phyloP scores from a whole-genome alignment of 2,113 vertebrate species.

The Pipa parva region DNA sequence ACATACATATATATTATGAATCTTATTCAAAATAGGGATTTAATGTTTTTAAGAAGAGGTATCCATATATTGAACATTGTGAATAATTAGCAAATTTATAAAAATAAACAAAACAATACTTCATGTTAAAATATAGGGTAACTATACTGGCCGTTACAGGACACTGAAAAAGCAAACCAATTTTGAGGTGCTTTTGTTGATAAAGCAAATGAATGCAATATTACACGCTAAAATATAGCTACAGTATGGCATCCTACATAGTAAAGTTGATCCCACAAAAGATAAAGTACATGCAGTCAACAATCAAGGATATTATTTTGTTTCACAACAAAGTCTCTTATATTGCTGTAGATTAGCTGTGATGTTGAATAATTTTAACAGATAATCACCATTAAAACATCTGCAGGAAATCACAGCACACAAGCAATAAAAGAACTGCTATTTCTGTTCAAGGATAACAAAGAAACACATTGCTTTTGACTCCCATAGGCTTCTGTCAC shows the following conservation, averaged over 20 bases:
- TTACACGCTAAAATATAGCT: background rate
- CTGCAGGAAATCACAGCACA: conserved; percentile 46
- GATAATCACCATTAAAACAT: conserved; percentile 31
- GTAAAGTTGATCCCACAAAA: conserved; percentile 1
- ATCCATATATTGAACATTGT: too few species aligned
- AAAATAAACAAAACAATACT: too few species aligned
- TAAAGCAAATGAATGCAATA: background rate
- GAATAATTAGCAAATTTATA: too few species aligned
- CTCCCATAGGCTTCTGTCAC: conserved; percentile 61
- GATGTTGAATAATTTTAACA: conserved; percentile 39
- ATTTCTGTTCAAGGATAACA: conserved; percentile 48
- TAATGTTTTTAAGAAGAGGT: too few species aligned
- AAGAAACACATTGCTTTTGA: conserved; percentile 51
- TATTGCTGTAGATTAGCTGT: conserved; percentile 26
- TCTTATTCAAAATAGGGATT: too few species aligned
- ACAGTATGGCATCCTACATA: background rate
- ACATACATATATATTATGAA: too few species aligned
- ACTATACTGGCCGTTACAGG: too few species aligned
- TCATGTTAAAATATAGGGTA: too few species aligned
- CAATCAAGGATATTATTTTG: conserved; percentile 19
- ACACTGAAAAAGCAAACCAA: too few species aligned
- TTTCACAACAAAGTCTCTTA: background rate
- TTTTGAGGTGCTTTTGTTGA: too few species aligned
- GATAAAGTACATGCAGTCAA: background rate
- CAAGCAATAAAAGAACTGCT: conserved; percentile 19